Base-by-base conservation (phyloP, 2,888 invertebrate species). In the Acleris cristana region DNA sequence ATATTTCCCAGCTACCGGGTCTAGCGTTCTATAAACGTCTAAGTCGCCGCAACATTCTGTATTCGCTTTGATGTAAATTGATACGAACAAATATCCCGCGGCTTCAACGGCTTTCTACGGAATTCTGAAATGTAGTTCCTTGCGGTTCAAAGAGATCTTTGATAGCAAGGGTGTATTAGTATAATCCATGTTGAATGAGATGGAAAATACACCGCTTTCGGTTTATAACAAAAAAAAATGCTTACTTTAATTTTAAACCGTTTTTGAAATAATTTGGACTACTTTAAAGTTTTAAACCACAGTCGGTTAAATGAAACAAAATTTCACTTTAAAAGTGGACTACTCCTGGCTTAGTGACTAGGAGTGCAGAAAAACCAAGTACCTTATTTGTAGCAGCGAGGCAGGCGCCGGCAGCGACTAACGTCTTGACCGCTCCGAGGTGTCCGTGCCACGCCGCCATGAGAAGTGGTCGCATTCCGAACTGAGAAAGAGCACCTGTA, bases 401-500 rank as follows among this genome's bases (percentile, higher is more conserved):
- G 74, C 94, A 95, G 67, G 96, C 96, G 5, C 96, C 96, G 19
- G 95, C 94, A 76, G 94, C 94, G 69, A 96, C 95, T 59, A 96
- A 92, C 74, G 95, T 90, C 84, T 95, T 94, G 52, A 95, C 95
- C n/a, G 96, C 96, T 57, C 94, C 94, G 30, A 94, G 92, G 76
- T 96, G 95, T 2, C 96, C 96, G 78, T 96, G 95, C 95, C 95
- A 95, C 4, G 95, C 95, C 1, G 96, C 95, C 96, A 96, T 96
- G 74, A 95, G 90, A 48, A 96, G 85, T 0, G 96, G 96, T 51
- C 95, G 90, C 96, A 96, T 96, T 57, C 96, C 96, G 76, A 95
- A 95, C 96, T 96, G 89, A 51, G 67, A 40, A 26, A 61, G 59
- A 45, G 34, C 69, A 69, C 58, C 10, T 64, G 54, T n/a, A n/a